Conservation (phyloP, 1,140 invertebrate species). For the Drosophila sechellia region DNA sequence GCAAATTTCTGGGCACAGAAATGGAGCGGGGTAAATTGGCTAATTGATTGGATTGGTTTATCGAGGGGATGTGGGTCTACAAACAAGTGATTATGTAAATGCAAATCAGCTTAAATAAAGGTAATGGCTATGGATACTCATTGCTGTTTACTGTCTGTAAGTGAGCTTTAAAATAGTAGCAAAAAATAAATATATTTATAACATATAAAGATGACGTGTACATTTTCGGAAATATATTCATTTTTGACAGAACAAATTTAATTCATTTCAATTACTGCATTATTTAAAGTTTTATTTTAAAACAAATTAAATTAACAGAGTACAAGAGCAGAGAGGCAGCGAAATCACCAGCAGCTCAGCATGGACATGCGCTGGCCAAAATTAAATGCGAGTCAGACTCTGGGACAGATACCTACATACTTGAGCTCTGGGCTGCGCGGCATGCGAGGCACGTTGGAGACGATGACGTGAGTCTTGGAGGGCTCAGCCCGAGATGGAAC, state of each 20-base stretch:
- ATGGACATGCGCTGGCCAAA: conserved; percentile 50
- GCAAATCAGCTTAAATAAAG: conserved; percentile 8
- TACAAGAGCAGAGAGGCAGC: conserved; percentile 23
- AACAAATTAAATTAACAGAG: neutral
- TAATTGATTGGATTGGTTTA: conserved; percentile 24
- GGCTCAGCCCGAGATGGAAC: conserved; percentile 41
- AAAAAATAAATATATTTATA: no score
- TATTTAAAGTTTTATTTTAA: no score
- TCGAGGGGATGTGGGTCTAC: conserved; percentile 3
- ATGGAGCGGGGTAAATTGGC: conserved; percentile 18
- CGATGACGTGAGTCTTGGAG: conserved; percentile 62
- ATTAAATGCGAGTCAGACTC: conserved; percentile 54
- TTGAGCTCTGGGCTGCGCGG: conserved; percentile 27
- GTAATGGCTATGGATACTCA: neutral
- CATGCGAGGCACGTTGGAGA: conserved; percentile 70
- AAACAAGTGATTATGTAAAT: conserved; percentile 9
- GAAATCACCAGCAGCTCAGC: conserved; percentile 36
- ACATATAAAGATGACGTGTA: no score
- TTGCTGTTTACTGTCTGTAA: neutral
- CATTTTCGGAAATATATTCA: no score
- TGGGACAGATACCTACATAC: neutral
- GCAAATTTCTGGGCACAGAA: neutral
- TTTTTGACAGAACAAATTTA: no score
- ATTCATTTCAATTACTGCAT: no score
- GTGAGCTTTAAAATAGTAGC: neutral